Percentiles rank a stretch among this genome's conserved stretches.
phyloP scores from a whole-genome alignment of 2,888 invertebrate species.

The Ophioninae sp. region DNA sequence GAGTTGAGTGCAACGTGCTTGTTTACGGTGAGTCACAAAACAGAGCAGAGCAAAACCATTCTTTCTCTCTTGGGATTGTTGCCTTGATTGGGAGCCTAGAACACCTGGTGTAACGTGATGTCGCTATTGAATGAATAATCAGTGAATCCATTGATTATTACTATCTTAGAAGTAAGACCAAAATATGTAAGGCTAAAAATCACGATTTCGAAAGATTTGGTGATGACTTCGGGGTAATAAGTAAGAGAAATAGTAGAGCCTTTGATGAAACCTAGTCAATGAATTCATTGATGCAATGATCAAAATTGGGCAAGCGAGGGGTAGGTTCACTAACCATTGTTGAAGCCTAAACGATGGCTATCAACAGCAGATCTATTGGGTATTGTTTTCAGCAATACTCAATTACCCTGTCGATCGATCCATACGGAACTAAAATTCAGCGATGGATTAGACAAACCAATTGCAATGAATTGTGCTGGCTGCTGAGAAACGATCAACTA shows the following conservation, averaged over 20 bases:
- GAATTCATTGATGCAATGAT: not conserved
- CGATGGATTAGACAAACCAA: not conserved
- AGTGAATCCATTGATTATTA: not conserved
- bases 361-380: not conserved
- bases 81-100: not conserved
- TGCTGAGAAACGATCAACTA: not conserved
- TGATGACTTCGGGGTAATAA: not conserved
- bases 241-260: not conserved
- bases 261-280: not conserved
- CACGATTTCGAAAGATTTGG: not conserved
- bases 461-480: not conserved
- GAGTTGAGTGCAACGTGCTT: constrained; percentile 30
- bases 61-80: not conserved
- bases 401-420: not conserved
- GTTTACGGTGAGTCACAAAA: constrained; percentile 30
- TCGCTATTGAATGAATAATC: not conserved
- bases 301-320: not conserved
- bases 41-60: constrained; percentile 28
- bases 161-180: not conserved
- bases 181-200: not conserved
- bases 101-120: not conserved
- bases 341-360: not conserved
- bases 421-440: not conserved
- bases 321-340: not conserved
- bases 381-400: not conserved